phyloP scores from a whole-genome alignment of 2,113 vertebrate species.

The Amazona guildingii region DNA sequence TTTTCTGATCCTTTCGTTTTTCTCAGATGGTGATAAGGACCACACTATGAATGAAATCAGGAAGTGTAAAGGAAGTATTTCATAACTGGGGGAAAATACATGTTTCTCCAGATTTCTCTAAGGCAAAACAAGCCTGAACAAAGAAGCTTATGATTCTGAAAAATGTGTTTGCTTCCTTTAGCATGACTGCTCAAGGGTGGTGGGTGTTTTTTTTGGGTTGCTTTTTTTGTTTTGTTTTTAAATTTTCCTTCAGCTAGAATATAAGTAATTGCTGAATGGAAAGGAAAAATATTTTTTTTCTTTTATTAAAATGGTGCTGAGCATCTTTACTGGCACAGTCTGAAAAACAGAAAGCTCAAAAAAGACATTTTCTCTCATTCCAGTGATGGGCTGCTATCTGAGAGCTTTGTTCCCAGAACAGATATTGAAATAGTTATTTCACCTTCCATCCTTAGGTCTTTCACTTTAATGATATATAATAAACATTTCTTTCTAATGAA shows the following conservation, averaged over 20 bases:
- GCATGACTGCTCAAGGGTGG: background rate
- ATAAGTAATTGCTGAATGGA: slow-evolving; percentile 13
- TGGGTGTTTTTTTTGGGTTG: background rate
- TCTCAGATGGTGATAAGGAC: background rate
- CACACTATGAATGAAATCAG: background rate
- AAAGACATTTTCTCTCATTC: background rate
- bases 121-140: slow-evolving; percentile 29
- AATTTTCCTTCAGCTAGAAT: background rate
- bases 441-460: background rate
- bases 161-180: background rate
- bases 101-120: background rate
- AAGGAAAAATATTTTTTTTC: background rate
- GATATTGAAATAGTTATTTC: background rate
- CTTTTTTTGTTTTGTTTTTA: background rate
- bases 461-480: background rate
- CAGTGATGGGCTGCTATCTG: background rate
- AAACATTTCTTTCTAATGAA: background rate
- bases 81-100: background rate
- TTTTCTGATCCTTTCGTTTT: slow-evolving; percentile 29
- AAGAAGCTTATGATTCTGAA: slow-evolving; percentile 4
- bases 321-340: background rate
- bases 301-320: background rate
- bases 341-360: slow-evolving; percentile 26
- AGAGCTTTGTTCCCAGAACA: slow-evolving; percentile 2
- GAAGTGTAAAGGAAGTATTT: background rate